These are phyloP conservation scores for Calephelis perditalis DNA, from an alignment of 2,888 invertebrate species.

Conservation along the genomic window DNA sequence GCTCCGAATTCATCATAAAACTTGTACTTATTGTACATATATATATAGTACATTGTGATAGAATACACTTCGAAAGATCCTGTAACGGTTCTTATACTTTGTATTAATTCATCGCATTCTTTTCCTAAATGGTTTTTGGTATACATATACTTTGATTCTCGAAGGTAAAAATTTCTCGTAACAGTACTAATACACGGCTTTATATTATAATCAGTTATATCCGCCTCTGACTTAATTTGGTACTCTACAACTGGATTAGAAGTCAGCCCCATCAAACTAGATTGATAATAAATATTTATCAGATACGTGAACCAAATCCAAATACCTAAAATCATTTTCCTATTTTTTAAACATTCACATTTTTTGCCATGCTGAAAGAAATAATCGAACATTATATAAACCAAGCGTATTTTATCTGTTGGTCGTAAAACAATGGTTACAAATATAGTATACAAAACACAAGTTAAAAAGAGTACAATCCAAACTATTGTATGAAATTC, in stretches of 20 bases:
- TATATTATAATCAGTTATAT: constrained; percentile 34
- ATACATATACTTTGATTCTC: constrained; percentile 17
- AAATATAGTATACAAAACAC: constrained; percentile 34
- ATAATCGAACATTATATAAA: constrained; percentile 38
- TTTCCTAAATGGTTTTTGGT: constrained; percentile 16
- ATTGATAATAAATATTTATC: constrained; percentile 42
- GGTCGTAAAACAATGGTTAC: constrained; percentile 30
- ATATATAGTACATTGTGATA: constrained; percentile 16
- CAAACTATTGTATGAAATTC: constrained; percentile 41
- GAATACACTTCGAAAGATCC: constrained; percentile 28
- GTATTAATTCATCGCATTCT: constrained; percentile 28
- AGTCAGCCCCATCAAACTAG: constrained; percentile 41
- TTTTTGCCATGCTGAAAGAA: constrained; percentile 37
- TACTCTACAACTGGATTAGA: constrained; percentile 38
- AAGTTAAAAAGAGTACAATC: constrained; percentile 35
- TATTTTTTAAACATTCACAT: constrained; percentile 28
- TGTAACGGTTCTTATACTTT: constrained; percentile 30
- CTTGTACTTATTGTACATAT: constrained; percentile 14
- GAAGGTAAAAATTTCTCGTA: constrained; percentile 26
- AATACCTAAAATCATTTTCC: constrained; percentile 35
- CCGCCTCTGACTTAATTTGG: constrained; percentile 40
- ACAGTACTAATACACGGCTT: constrained; percentile 44
- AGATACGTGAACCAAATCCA: constrained; percentile 49
- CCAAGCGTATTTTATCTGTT: constrained; percentile 34
- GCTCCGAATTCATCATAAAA: constrained; percentile 19